A percentile compares a stretch with the other conserved stretches of the same genome.
These are phyloP conservation scores for Conus betulinus DNA, from an alignment of 1,140 invertebrate genomes.

Conservation along the genomic window DNA sequence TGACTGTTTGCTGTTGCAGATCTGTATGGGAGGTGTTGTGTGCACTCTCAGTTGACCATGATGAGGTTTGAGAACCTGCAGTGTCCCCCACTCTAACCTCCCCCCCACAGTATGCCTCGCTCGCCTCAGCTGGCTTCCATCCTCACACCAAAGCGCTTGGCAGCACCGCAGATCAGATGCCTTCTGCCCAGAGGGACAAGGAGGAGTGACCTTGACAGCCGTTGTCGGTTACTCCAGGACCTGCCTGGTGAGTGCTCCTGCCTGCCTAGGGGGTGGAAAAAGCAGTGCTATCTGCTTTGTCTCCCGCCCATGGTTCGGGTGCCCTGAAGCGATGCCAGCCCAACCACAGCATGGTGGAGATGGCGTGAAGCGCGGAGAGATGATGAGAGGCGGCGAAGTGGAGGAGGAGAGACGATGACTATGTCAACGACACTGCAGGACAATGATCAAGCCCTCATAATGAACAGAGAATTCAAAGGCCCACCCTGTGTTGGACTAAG, in stretches of 20 bases:
- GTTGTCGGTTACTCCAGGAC: conserved; percentile 26
- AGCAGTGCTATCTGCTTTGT: not conserved
- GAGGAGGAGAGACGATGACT: conserved; percentile 17
- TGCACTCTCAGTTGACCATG: conserved; percentile 21
- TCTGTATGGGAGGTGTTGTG: conserved; percentile 1
- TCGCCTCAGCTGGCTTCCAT: conserved; percentile 16
- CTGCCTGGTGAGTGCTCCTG: conserved; percentile 25
- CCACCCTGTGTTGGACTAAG: conserved; percentile 33
- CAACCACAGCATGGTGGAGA: not conserved
- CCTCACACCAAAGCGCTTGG: conserved; percentile 4
- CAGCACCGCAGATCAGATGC: not conserved
- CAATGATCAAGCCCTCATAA: conserved; percentile 19
- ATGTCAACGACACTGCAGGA: conserved; percentile 34
- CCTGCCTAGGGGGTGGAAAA: not conserved
- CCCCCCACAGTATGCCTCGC: conserved; percentile 17
- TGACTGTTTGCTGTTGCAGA: not conserved
- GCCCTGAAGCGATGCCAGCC: not conserved
- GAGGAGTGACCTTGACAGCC: not conserved
- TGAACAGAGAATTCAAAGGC: conserved; percentile 17
- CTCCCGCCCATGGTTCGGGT: not conserved
- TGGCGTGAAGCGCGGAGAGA: not conserved
- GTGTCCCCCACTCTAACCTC: conserved; percentile 30
- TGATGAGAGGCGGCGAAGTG: not conserved
- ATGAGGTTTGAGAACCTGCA: conserved; percentile 35
- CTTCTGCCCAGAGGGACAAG: not conserved